Conservation (phyloP, 2,113 vertebrate genomes). For the Cochlearius cochlearius region DNA sequence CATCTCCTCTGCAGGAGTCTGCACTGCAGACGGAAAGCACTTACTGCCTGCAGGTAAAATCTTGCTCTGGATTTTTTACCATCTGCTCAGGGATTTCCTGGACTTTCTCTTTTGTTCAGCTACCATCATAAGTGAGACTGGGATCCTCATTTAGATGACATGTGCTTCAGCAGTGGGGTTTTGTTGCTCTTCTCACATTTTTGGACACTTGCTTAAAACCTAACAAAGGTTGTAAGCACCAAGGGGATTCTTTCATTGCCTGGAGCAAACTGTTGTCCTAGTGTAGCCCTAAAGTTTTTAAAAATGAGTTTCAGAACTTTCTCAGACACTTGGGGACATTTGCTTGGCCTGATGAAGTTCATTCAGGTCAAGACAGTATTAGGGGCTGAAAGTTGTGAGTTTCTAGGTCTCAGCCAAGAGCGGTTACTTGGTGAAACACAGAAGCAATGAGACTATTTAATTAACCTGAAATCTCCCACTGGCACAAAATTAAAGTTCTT, state of each 20-base stretch:
- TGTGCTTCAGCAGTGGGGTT: neutral
- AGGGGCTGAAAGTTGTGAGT: slow-evolving; percentile 12
- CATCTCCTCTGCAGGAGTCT: neutral
- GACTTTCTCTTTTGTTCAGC: neutral
- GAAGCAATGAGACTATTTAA: slow-evolving; percentile 62
- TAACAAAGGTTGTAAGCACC: neutral
- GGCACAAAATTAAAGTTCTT: slow-evolving; percentile 66
- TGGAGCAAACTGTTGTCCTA: neutral
- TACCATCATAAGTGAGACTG: neutral
- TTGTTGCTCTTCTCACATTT: neutral
- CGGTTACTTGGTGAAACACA: slow-evolving; percentile 48
- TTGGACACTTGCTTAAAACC: neutral
- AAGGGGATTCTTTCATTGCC: neutral
- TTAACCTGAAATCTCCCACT: slow-evolving; percentile 76
- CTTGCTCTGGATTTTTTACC: neutral
- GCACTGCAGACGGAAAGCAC: neutral
- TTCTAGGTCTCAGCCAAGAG: slow-evolving; percentile 58
- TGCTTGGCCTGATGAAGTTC: neutral
- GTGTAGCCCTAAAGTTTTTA: neutral
- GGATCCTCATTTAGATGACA: neutral
- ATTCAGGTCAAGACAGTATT: neutral
- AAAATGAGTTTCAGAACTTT: neutral
- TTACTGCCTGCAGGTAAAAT: neutral
- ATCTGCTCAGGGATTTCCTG: neutral
- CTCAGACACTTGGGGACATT: neutral